phyloP scores from a whole-genome alignment of 2,113 vertebrate genomes.

The Syngnathus scovelli region DNA sequence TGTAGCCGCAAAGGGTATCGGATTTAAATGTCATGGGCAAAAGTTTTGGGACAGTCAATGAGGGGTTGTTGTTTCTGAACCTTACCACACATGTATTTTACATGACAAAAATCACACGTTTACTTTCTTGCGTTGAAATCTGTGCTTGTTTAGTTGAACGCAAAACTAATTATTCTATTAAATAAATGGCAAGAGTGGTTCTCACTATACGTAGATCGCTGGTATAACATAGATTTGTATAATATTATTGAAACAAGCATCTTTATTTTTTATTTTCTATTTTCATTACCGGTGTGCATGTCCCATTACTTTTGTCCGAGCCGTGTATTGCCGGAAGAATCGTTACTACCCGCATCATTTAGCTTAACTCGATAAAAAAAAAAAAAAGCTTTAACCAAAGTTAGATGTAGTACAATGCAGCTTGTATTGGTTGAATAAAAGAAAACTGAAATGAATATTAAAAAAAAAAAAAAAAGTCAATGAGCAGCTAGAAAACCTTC shows the following conservation, averaged over 20 bases:
- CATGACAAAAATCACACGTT: background rate
- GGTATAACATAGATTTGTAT: background rate
- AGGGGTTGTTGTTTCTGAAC: background rate
- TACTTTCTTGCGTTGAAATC: background rate
- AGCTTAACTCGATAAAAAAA: background rate
- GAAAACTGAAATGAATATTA: constrained; percentile 33
- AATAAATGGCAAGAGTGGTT: too few relatives aligned
- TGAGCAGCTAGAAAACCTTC: constrained; percentile 72
- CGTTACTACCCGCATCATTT: too few relatives aligned
- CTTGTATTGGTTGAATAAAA: constrained; percentile 53
- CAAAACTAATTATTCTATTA: background rate
- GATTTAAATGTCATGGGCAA: background rate
- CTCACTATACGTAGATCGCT: background rate
- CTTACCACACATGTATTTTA: background rate
- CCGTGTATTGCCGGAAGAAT: too few relatives aligned
- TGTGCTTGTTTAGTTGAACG: background rate
- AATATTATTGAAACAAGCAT: background rate
- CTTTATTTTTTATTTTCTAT: background rate
- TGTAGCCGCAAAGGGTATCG: too few relatives aligned
- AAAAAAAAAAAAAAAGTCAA: constrained; percentile 27
- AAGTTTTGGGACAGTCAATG: background rate
- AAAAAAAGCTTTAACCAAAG: constrained; percentile 67
- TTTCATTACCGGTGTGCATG: background rate
- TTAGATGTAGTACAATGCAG: constrained; percentile 60
- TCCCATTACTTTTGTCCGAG: background rate